phyloP scores from a whole-genome alignment of 2,797 vertebrate species.

The Protosalanx chinensis region DNA sequence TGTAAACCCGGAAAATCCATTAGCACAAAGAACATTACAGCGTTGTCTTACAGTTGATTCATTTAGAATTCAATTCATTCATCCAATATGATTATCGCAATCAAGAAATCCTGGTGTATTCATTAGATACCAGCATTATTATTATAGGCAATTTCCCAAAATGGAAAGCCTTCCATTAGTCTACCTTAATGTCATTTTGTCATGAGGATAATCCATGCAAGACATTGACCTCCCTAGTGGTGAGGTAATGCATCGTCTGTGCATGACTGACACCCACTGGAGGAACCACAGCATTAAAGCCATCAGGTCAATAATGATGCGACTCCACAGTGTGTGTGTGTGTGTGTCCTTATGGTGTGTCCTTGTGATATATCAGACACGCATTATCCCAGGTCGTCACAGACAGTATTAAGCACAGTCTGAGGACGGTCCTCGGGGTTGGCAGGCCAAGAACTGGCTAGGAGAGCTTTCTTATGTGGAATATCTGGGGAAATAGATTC shows the following conservation, averaged over 20 bases:
- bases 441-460: slow-evolving; percentile 22
- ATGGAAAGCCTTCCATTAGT: too few species aligned
- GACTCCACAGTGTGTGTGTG: background rate
- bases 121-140: too few species aligned
- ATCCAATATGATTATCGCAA: too few species aligned
- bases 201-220: background rate
- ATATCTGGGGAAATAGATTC: slow-evolving; percentile 46
- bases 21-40: too few species aligned
- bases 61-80: too few species aligned
- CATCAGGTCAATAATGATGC: slow-evolving; percentile 28
- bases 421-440: background rate
- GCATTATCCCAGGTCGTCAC: too few species aligned
- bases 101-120: too few species aligned
- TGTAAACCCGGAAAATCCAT: too few species aligned
- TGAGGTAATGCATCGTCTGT: slow-evolving; percentile 34
- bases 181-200: too few species aligned
- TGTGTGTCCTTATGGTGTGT: background rate
- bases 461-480: slow-evolving; percentile 31
- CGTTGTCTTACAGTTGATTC: too few species aligned
- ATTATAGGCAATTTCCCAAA: too few species aligned
- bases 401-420: background rate
- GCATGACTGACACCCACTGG: slow-evolving; percentile 71
- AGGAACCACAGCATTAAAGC: slow-evolving; percentile 40
- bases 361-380: background rate
- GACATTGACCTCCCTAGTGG: background rate